Percentiles rank a stretch among this genome's conserved stretches.
Conservation (phyloP, 2,888 invertebrate genomes). For the Onthophagus sagittarius region DNA sequence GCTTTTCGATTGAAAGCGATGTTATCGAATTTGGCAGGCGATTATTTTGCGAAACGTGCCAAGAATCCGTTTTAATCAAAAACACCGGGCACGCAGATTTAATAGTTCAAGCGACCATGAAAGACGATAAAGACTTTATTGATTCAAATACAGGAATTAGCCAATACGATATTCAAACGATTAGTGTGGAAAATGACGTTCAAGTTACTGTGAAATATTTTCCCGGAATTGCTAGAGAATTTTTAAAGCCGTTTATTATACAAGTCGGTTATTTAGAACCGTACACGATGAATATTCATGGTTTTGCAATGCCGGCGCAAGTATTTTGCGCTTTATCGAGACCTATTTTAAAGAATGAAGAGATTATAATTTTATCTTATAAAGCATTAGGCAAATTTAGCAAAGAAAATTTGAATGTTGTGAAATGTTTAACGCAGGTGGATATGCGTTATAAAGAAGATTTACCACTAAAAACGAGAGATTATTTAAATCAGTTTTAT, state of each 20-base stretch:
- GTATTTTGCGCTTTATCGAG: slow-evolving; percentile 53
- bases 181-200: slow-evolving; percentile 30
- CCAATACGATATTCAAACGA: slow-evolving; percentile 9
- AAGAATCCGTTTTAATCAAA: slow-evolving; percentile 42
- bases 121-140: not conserved
- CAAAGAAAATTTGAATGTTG: slow-evolving; percentile 46
- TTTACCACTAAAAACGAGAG: slow-evolving; percentile 24
- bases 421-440: slow-evolving; percentile 30
- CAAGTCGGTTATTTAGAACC: slow-evolving; percentile 54
- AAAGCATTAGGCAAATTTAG: slow-evolving; percentile 50
- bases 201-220: slow-evolving; percentile 51
- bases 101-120: slow-evolving; percentile 13
- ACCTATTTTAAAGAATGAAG: slow-evolving; percentile 32
- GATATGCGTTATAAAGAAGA: slow-evolving; percentile 25
- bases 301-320: slow-evolving; percentile 59
- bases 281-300: slow-evolving; percentile 53
- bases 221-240: slow-evolving; percentile 56
- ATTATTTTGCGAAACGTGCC: slow-evolving; percentile 44
- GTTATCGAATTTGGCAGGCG: slow-evolving; percentile 47
- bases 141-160: not conserved
- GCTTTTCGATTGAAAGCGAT: slow-evolving; percentile 50
- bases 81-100: slow-evolving; percentile 48
- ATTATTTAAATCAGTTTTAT: slow-evolving; percentile 28
- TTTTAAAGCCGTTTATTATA: slow-evolving; percentile 46
- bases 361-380: slow-evolving; percentile 47